These are phyloP conservation scores for Heliothis subflexa DNA, from an alignment of 1,140 invertebrate genomes.

Conservation along the genomic window DNA sequence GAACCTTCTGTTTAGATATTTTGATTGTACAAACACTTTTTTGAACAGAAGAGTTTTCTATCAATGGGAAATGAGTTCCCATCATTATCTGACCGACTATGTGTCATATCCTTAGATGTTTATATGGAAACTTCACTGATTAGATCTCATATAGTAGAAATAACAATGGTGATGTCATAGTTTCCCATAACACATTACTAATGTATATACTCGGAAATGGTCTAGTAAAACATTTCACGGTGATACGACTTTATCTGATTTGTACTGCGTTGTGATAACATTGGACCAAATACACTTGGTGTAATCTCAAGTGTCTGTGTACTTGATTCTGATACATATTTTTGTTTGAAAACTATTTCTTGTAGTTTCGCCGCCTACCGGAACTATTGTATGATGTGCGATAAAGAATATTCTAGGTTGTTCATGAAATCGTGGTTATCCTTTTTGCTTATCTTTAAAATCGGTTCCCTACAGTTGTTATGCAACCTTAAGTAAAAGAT, in stretches of 20 bases:
- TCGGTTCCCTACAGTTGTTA: too few species aligned
- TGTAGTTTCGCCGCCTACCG: background rate
- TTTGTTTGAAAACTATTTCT: background rate
- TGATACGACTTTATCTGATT: slow-evolving; percentile 16
- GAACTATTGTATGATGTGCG: too few species aligned
- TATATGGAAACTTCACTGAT: background rate
- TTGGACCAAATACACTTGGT: background rate
- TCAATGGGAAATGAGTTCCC: too few species aligned
- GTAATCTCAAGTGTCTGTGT: background rate
- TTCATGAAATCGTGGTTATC: too few species aligned
- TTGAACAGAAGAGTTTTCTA: too few species aligned
- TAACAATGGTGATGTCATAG: slow-evolving; percentile 4
- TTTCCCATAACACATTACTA: slow-evolving; percentile 17
- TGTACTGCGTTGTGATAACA: background rate
- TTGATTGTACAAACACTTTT: too few species aligned
- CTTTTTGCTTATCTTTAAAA: too few species aligned
- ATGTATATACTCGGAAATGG: slow-evolving; percentile 16
- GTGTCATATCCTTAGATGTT: background rate
- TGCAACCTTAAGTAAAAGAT: too few species aligned
- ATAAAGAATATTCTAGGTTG: too few species aligned
- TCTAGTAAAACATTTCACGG: background rate
- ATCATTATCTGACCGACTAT: background rate
- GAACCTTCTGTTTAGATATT: too few species aligned
- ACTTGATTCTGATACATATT: background rate
- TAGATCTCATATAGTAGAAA: background rate